Base-by-base conservation (phyloP, 2,797 vertebrate genomes). In the Calcarius lapponicus region DNA sequence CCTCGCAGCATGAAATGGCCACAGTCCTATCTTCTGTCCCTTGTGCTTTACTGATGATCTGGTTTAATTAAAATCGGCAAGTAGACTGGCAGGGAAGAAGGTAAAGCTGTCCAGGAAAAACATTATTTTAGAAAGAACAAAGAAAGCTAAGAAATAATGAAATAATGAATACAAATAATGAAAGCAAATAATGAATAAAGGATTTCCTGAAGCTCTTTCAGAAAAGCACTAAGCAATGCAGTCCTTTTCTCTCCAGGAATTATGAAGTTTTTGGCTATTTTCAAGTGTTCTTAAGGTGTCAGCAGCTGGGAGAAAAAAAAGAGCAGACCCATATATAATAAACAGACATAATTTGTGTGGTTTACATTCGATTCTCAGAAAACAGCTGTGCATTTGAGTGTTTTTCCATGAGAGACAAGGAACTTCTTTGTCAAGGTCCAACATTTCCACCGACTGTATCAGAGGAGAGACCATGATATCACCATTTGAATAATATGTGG, bases 361-460 rank as follows among this genome's bases (percentile, higher is more conserved):
- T 81, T 93, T 92, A 24, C 45, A 45, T 84, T 71, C 54, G 26
- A 54, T 93, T 94, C 94, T 93, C 83, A 92, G 50, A 75, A 84
- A 93, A 67, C 90, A 96, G 65, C 74, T 96, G 82, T 85, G 22
- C 4, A 2, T 90, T 75, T 91, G 71, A 58, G 48, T 92, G 14
- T 13, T 80, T 69, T 93, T 91, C 80, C 75, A 62, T 74, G 51
- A 92, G 31, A 91, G 61, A 60, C 42, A 67, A 67, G 75, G 22
- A n/a, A 64, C 17, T 29, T 86, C 42, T 90, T 91, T 92, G 56
- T 88, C 38, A 86, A 51, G 11, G 28, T 36, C 32, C 47, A 93
- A 17, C 4, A 72, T 64, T 93, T 94, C 45, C 61, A 64, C 32
- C 3, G 10, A 80, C 29, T 11, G 6, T 86, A 60, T 73, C 32